Conservation (phyloP, 2,888 invertebrate genomes). For the Synanthedon andrenaeformis region DNA sequence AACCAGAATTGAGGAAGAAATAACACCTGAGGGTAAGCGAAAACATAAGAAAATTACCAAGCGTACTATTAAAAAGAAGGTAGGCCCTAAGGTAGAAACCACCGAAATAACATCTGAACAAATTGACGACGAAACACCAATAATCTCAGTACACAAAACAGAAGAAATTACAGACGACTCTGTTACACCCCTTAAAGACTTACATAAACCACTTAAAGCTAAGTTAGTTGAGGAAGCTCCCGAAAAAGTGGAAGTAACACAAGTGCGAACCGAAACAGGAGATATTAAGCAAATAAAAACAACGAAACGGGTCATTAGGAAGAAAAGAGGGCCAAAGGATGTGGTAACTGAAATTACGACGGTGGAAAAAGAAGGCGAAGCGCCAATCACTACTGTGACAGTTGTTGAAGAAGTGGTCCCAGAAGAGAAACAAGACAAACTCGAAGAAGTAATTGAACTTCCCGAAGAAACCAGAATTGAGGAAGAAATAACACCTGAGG, state of each 20-base stretch:
- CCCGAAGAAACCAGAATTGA: slow-evolving; percentile 31
- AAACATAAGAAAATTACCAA: slow-evolving; percentile 20
- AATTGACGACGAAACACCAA: slow-evolving; percentile 14
- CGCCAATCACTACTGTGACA: slow-evolving; percentile 28
- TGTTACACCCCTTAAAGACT: slow-evolving; percentile 10
- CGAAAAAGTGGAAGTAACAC: slow-evolving; percentile 9
- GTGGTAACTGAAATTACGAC: slow-evolving; percentile 60
- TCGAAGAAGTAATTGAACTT: slow-evolving; percentile 14
- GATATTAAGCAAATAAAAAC: slow-evolving; percentile 10
- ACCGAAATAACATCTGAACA: slow-evolving; percentile 38
- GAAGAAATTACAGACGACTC: slow-evolving; percentile 27
- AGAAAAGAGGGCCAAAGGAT: slow-evolving; percentile 43
- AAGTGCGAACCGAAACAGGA: slow-evolving; percentile 11
- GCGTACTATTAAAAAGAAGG: slow-evolving; percentile 47
- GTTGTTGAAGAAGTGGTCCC: slow-evolving; percentile 32
- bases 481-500: slow-evolving; percentile 22
- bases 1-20: slow-evolving; percentile 2
- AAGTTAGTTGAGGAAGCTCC: slow-evolving; percentile 19
- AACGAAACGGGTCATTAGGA: slow-evolving; percentile 33
- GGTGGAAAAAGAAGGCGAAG: slow-evolving; percentile 40
- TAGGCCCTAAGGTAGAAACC: slow-evolving; percentile 22
- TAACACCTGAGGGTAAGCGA: slow-evolving; percentile 9
- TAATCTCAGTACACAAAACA: slow-evolving; percentile 32
- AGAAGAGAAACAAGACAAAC: slow-evolving; percentile 20
- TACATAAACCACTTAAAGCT: slow-evolving; percentile 9